Evolutionary conservation across 2,888 invertebrate species (phyloP).

Genomic region (Strigamia maritima): DNA sequence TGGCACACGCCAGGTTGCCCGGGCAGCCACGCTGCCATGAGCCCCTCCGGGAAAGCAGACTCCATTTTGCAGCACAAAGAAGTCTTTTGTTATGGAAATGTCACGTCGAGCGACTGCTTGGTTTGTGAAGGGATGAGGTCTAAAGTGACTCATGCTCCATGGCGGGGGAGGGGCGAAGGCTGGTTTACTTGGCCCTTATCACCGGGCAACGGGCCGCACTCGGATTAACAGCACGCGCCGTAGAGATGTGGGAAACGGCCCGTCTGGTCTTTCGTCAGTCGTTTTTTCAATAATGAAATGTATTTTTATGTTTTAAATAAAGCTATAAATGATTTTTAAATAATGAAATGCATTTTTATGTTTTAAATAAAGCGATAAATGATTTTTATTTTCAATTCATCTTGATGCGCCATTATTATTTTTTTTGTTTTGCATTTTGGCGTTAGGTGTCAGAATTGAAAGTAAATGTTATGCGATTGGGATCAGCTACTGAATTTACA

Average conservation of each 20-base stretch:
- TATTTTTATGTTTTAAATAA: no score
- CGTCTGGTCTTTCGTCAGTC: no score
- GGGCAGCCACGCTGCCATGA: slow-evolving; percentile 12
- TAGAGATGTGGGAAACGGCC: neutral
- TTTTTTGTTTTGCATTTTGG: neutral
- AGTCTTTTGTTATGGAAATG: slow-evolving; percentile 19
- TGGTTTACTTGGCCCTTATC: neutral
- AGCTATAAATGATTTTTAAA: no score
- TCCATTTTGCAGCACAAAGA: neutral
- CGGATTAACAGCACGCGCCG: neutral
- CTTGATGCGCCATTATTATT: no score
- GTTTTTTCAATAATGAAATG: no score
- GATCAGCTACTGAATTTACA: neutral
- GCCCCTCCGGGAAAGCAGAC: slow-evolving; percentile 10
- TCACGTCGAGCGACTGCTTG: neutral
- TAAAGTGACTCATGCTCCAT: neutral
- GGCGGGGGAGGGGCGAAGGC: neutral
- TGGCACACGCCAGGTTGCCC: slow-evolving; percentile 17
- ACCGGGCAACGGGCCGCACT: slow-evolving; percentile 1
- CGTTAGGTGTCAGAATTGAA: no score
- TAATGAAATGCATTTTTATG: no score
- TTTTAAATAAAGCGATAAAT: neutral
- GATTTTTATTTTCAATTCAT: no score
- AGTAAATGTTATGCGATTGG: neutral
- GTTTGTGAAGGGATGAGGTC: neutral